These are phyloP conservation scores for Brachionus sp. DNA, from an alignment of 1,140 invertebrate genomes.

Conservation along the genomic window DNA sequence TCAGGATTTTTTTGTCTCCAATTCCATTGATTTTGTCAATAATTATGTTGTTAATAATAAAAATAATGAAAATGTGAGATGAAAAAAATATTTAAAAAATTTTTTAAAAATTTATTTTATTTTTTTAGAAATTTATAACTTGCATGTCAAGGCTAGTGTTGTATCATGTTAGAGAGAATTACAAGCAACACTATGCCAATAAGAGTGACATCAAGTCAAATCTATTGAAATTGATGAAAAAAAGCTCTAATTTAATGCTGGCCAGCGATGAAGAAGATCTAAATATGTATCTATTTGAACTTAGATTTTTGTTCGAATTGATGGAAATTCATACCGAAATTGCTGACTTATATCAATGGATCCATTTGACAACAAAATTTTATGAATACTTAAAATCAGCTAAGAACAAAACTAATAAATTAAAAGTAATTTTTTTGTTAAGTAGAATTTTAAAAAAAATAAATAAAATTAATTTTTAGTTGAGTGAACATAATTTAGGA, in stretches of 20 bases:
- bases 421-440: neutral
- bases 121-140: neutral
- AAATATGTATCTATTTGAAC: neutral
- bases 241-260: constrained; percentile 1
- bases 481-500: neutral
- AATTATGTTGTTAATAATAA: neutral
- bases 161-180: neutral
- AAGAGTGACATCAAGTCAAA: neutral
- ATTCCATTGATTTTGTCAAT: constrained; percentile 13
- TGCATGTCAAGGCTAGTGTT: neutral
- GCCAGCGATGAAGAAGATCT: neutral
- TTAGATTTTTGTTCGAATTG: neutral
- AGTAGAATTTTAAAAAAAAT: neutral
- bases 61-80: neutral
- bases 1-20: neutral
- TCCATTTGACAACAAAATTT: constrained; percentile 10
- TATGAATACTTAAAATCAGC: constrained; percentile 12
- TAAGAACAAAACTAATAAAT: constrained; percentile 14
- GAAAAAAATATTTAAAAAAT: neutral
- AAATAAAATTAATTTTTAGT: neutral
- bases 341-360: constrained; percentile 21
- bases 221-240: constrained; percentile 6
- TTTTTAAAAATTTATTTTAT: neutral
- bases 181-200: neutral
- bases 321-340: neutral